Evolutionary conservation across 2,888 invertebrate species (phyloP).

Genomic region (Lingula anatina): DNA sequence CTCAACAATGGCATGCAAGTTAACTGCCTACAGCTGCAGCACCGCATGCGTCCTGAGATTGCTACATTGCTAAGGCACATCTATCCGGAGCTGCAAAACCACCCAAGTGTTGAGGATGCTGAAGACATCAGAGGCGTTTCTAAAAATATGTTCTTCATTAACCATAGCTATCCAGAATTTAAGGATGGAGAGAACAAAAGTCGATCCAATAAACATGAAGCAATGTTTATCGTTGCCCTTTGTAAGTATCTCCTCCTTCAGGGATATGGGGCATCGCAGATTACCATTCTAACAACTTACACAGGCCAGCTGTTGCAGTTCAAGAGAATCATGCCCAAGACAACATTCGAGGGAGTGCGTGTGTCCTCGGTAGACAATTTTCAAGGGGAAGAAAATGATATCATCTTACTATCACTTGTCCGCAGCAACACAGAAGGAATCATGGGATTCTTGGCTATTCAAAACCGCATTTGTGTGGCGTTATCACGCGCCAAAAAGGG

Average conservation of each 20-base stretch:
- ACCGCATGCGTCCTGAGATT: constrained; percentile 48
- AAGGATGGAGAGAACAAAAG: constrained; percentile 54
- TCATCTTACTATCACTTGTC: constrained; percentile 46
- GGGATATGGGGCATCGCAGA: constrained; percentile 30
- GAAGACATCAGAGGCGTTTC: constrained; percentile 29
- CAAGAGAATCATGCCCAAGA: constrained; percentile 26
- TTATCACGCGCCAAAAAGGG: constrained; percentile 47
- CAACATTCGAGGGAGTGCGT: constrained; percentile 20
- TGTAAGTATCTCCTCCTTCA: constrained; percentile 40
- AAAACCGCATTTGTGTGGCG: constrained; percentile 43
- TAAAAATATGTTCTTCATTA: constrained; percentile 38
- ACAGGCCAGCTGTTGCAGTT: constrained; percentile 36
- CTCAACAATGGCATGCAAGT: constrained; percentile 64
- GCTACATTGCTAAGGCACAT: constrained; percentile 31
- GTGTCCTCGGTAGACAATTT: constrained; percentile 40
- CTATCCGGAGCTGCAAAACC: constrained; percentile 35
- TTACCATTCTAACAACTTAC: constrained; percentile 47
- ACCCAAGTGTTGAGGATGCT: constrained; percentile 23
- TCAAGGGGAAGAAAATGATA: constrained; percentile 51
- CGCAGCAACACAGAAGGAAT: constrained; percentile 30
- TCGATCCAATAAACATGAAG: constrained; percentile 64
- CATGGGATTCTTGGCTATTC: constrained; percentile 22
- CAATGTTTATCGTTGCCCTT: constrained; percentile 45
- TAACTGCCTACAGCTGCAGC: constrained; percentile 61
- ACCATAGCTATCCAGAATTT: constrained; percentile 30